phyloP scores from a whole-genome alignment of 2,797 vertebrate species.

The Pangasius sanitwongsei region DNA sequence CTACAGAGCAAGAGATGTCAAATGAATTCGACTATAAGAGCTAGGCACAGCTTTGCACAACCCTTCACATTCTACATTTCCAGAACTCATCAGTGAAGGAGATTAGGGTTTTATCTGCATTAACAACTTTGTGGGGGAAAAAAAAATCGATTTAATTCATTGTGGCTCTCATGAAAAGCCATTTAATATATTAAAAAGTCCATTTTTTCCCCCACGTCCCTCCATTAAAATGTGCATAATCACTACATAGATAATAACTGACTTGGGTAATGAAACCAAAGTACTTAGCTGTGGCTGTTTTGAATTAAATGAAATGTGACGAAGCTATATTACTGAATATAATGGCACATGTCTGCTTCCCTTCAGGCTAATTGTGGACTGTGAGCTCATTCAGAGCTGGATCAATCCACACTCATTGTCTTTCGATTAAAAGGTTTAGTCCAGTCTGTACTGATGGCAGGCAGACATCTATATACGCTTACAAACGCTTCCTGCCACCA shows the following conservation, averaged over 20 bases:
- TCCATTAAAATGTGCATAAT: neutral
- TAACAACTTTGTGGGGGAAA: neutral
- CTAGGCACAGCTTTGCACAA: neutral
- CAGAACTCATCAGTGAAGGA: neutral
- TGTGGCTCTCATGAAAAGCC: neutral
- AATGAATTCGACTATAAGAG: neutral
- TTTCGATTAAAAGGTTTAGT: slow-evolving; percentile 37
- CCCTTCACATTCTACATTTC: neutral
- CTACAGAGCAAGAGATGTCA: neutral
- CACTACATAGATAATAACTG: neutral
- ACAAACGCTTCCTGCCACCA: too few species aligned
- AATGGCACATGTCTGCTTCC: slow-evolving; percentile 7
- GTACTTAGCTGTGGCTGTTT: neutral
- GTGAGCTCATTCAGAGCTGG: slow-evolving; percentile 37
- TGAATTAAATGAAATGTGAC: neutral
- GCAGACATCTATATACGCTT: neutral
- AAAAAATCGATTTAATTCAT: neutral
- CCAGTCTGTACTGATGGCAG: slow-evolving; percentile 28
- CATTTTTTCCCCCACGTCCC: neutral
- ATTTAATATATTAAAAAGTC: neutral
- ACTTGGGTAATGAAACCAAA: neutral
- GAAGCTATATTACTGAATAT: neutral
- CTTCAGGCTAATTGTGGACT: slow-evolving; percentile 39
- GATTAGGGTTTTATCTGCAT: neutral
- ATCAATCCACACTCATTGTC: slow-evolving; percentile 52